A percentile compares a stretch with the other conserved stretches of the same genome.
Evolutionary conservation across 2,113 vertebrate species (phyloP).

Genomic region (Poecile atricapillus): DNA sequence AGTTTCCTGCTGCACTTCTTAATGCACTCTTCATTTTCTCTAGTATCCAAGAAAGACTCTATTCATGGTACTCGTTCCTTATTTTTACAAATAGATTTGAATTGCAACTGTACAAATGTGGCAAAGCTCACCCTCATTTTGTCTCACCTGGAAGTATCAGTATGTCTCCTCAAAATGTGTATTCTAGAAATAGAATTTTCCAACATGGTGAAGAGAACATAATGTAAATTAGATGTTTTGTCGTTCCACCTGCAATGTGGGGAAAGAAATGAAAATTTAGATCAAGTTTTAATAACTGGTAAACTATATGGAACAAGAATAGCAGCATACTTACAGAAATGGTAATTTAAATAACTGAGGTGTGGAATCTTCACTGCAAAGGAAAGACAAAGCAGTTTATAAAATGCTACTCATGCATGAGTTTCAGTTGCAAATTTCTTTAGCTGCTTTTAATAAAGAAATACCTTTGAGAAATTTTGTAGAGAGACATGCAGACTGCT

Average conservation of each 20-base stretch:
- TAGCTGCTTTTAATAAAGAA: neutral
- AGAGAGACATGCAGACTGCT: constrained; percentile 82
- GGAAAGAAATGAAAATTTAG: neutral
- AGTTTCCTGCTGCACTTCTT: neutral
- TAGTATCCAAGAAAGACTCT: neutral
- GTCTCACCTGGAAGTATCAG: constrained; percentile 85
- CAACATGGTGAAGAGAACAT: constrained; percentile 89
- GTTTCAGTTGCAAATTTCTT: neutral
- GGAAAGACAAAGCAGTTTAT: neutral
- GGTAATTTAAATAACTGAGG: constrained; percentile 87
- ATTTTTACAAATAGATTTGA: neutral
- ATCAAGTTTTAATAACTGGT: neutral
- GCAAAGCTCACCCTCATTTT: neutral
- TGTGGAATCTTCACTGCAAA: constrained; percentile 80
- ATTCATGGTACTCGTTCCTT: neutral
- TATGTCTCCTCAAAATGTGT: constrained; percentile 84
- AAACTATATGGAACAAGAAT: neutral
- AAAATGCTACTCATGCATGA: neutral
- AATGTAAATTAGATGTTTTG: constrained; percentile 87
- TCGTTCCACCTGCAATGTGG: constrained; percentile 86
- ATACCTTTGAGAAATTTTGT: constrained; percentile 83
- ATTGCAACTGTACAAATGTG: neutral
- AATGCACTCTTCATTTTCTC: neutral
- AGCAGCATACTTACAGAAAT: constrained; percentile 83
- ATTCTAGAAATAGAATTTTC: constrained; percentile 84